phyloP scores from a whole-genome alignment of 30 jellyfish, hydroid and myxozoan species.

The Haliclystus octoradiatus region DNA sequence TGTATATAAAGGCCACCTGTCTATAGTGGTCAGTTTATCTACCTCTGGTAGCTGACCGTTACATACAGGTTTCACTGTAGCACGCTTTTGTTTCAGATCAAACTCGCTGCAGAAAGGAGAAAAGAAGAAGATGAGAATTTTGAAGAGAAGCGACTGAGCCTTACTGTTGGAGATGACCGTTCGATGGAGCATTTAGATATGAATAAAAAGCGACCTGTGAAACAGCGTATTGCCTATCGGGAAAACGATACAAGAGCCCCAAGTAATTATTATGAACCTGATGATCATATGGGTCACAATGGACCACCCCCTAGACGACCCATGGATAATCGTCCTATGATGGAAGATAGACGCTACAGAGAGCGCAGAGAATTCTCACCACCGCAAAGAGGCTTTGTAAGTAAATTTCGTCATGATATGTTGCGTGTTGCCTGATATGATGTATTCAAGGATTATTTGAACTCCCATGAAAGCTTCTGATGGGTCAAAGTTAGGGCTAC shows the following conservation, averaged over 20 bases:
- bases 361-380: not conserved
- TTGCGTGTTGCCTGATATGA: too few species aligned
- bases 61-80: too few species aligned
- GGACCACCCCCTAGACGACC: not conserved
- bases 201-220: not conserved
- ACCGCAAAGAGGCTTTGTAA: not conserved
- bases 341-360: not conserved
- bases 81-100: slow-evolving; percentile 46
- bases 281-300: too few species aligned
- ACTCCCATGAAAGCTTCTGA: too few species aligned
- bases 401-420: too few species aligned
- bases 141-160: slow-evolving; percentile 60
- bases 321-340: not conserved
- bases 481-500: too few species aligned
- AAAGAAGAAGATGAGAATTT: slow-evolving; percentile 78
- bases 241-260: not conserved
- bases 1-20: too few species aligned
- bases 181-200: not conserved
- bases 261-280: not conserved
- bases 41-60: too few species aligned
- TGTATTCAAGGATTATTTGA: too few species aligned
- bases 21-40: too few species aligned
- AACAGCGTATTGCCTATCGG: not conserved
- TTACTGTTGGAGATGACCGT: slow-evolving; percentile 2
- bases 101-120: slow-evolving; percentile 62